These are phyloP conservation scores for Scomber colias DNA, from an alignment of 2,113 vertebrate species.

Conservation along the genomic window DNA sequence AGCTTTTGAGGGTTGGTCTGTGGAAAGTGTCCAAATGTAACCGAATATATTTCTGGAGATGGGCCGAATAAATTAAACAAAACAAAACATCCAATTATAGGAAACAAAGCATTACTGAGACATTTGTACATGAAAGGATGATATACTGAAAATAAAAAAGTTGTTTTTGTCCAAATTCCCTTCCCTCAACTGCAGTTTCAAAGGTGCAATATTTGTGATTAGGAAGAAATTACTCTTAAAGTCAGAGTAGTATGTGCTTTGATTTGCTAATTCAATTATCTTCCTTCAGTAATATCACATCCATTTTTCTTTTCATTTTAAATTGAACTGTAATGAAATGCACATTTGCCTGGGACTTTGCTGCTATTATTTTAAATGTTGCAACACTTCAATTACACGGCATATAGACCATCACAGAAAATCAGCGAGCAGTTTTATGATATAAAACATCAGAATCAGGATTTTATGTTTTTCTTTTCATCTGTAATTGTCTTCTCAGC, in stretches of 20 bases:
- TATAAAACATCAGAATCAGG: slow-evolving; percentile 1
- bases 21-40: slow-evolving; percentile 40
- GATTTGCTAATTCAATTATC: slow-evolving; percentile 16
- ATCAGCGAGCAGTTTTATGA: not conserved
- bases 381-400: not conserved
- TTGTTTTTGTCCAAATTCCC: not conserved
- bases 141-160: slow-evolving; percentile 6
- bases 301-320: slow-evolving; percentile 17
- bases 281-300: not conserved
- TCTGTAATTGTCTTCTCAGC: not conserved
- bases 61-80: slow-evolving; percentile 21
- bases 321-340: slow-evolving; percentile 9
- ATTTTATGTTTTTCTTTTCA: slow-evolving; percentile 22
- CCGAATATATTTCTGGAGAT: slow-evolving; percentile 31
- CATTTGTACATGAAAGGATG: not conserved
- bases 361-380: not conserved
- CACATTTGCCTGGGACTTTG: not conserved
- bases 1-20: slow-evolving; percentile 26
- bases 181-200: not conserved
- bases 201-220: slow-evolving; percentile 6
- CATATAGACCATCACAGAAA: too few relatives aligned
- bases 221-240: slow-evolving; percentile 2
- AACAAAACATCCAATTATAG: slow-evolving; percentile 31
- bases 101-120: slow-evolving; percentile 17
- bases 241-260: not conserved